Percentiles rank a stretch among this genome's conserved stretches.
Conservation (phyloP, 2,888 invertebrate genomes). For the Gymnocheta viridis region DNA sequence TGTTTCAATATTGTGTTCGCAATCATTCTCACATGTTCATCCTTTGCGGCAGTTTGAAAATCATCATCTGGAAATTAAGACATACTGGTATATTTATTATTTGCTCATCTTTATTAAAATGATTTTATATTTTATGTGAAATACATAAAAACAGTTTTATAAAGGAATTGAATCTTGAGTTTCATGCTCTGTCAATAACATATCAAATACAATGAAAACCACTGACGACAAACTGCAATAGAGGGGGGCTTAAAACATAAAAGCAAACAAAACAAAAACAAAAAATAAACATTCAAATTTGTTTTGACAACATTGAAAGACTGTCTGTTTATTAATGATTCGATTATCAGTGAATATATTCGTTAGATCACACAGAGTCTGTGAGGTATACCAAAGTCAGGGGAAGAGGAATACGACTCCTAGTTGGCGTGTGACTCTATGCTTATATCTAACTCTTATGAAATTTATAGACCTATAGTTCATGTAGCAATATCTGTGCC, state of each 20-base stretch:
- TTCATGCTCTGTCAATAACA: not conserved
- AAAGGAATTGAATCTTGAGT: not conserved
- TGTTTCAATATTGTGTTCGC: slow-evolving; percentile 9
- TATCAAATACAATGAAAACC: not conserved
- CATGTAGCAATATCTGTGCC: too few species aligned
- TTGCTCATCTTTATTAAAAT: slow-evolving; percentile 15
- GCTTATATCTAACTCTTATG: too few species aligned
- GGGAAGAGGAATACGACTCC: too few species aligned
- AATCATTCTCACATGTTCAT: not conserved
- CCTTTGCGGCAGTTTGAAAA: not conserved
- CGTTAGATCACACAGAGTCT: too few species aligned
- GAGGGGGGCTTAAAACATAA: not conserved
- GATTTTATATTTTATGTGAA: not conserved
- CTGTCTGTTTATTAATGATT: too few species aligned
- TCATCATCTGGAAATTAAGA: slow-evolving; percentile 12
- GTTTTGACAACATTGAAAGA: too few species aligned
- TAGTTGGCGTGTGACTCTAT: too few species aligned
- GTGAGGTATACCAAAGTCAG: too few species aligned
- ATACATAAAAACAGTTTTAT: not conserved
- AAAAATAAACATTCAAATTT: too few species aligned
- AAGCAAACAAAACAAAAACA: not conserved
- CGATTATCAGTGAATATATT: too few species aligned
- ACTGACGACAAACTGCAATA: not conserved
- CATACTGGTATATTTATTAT: not conserved
- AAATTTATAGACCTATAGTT: too few species aligned